Percentiles rank a stretch among this genome's conserved stretches.
phyloP scores from a whole-genome alignment of 2,113 vertebrate species.

The Ciconia boyciana region DNA sequence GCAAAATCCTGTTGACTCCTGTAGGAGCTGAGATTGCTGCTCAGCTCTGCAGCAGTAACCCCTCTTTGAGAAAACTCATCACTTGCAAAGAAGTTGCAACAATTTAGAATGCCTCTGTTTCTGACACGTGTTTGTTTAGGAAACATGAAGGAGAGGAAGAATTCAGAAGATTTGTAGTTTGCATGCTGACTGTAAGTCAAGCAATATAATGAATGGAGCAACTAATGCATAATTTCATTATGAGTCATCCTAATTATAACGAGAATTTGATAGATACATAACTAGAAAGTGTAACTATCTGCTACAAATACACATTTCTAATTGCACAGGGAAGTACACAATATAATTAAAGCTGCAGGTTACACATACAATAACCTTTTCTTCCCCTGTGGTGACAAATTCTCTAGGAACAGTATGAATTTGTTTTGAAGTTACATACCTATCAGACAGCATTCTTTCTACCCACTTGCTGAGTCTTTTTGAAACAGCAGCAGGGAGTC shows the following conservation, averaged over 20 bases:
- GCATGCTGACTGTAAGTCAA: conserved; percentile 18
- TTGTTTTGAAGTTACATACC: background rate
- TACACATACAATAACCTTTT: conserved; percentile 1
- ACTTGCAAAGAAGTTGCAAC: background rate
- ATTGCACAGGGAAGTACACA: conserved; percentile 37
- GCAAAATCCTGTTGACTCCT: background rate
- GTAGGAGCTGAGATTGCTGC: background rate
- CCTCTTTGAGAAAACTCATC: background rate
- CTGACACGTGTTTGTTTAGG: background rate
- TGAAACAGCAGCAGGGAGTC: background rate
- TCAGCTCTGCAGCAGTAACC: background rate
- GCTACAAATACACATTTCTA: conserved; percentile 59
- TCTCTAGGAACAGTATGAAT: background rate
- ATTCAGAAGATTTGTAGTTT: conserved; percentile 37
- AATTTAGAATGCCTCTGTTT: background rate
- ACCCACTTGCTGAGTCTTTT: background rate
- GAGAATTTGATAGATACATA: conserved; percentile 61
- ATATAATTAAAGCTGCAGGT: conserved; percentile 47
- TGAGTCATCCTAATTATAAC: conserved; percentile 71
- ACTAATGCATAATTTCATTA: conserved; percentile 62
- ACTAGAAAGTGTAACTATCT: conserved; percentile 63
- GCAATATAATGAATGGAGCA: conserved; percentile 52
- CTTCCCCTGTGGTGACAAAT: conserved; percentile 18
- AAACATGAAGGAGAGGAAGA: background rate
- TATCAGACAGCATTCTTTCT: background rate